A percentile compares a stretch with the other conserved stretches of the same genome.
These are phyloP conservation scores for Chionoecetes opilio DNA, from an alignment of 1,140 invertebrate genomes.

Conservation along the genomic window DNA sequence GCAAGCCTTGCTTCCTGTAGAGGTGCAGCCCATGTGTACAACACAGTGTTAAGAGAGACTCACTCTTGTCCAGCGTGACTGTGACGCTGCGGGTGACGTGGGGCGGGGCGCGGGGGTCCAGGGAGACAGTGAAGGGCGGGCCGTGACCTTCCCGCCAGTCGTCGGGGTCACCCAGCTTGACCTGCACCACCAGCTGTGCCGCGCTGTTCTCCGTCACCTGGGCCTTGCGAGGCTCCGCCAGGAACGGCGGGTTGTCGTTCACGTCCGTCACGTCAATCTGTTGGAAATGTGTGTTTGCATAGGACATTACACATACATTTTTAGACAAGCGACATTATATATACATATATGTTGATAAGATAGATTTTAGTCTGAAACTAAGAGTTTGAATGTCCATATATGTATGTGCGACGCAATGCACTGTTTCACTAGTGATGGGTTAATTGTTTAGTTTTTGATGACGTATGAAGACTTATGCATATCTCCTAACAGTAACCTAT, in stretches of 20 bases:
- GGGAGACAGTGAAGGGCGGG: constrained; percentile 53
- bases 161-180: constrained; percentile 49
- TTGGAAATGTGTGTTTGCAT: no score
- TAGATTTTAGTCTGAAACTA: no score
- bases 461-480: no score
- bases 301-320: no score
- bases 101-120: constrained; percentile 59
- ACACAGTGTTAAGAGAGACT: background rate
- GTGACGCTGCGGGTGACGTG: constrained; percentile 52
- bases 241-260: constrained; percentile 68
- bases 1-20: background rate
- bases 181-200: constrained; percentile 43
- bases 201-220: constrained; percentile 56
- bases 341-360: no score
- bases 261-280: constrained; percentile 64
- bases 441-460: no score
- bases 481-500: no score
- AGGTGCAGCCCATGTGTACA: background rate
- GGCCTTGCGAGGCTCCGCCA: constrained; percentile 46
- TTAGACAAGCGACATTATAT: no score
- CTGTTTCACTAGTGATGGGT: no score
- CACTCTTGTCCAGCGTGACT: constrained; percentile 62
- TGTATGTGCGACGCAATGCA: no score
- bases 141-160: constrained; percentile 65
- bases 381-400: no score